Evolutionary conservation across 2,113 vertebrate species (phyloP), one percentile per base, ranked within the genome.

Genomic region (Aspiorhynchus laticeps): DNA sequence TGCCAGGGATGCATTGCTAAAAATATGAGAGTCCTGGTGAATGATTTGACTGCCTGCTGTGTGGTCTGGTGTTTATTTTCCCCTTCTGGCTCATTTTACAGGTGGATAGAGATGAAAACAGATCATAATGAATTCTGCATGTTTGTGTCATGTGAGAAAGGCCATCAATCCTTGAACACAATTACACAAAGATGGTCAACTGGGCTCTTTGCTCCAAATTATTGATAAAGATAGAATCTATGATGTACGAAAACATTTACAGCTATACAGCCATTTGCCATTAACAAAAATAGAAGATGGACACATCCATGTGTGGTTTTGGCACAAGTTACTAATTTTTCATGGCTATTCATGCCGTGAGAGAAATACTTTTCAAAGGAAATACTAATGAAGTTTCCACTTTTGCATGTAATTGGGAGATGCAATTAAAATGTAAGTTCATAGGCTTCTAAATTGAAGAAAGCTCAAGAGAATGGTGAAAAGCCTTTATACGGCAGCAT

Each of bases 41-140:
- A 73, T 73, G 48, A 86, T 79, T 78, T 56, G n/a, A 86, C 85
- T 51, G 19, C 36, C 73, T 78, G 71, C 14, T 51, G 31, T 71
- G 7, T 2, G 19, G 59, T 43, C 48, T 14, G 11, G 53, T 26
- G n/a, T 73, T 43, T 86, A 15, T 41, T 86, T 69, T 31, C 33
- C 51, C n/a, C 26, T 41, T 46, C 46, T 0, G 17, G 31, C 41
- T 85, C 53, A 85, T 65, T 73, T 53, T 80, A 61, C 7, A 43
- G 65, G 19, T 86, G 51, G n/a, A n/a, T 5, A 67, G 59, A 78
- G 26, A 85, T 0, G 12, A 78, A 85, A 78, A 63, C 83, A 41
- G 31, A 75, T 43, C 5, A 63, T 76, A 71, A 53, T 43, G 71
- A 61, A 61, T 31, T 31, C 2, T 26, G 51, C 51, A 61, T 36